These are phyloP conservation scores for Aptenodytes forsteri DNA, from an alignment of 2,113 vertebrate genomes.

Conservation along the genomic window DNA sequence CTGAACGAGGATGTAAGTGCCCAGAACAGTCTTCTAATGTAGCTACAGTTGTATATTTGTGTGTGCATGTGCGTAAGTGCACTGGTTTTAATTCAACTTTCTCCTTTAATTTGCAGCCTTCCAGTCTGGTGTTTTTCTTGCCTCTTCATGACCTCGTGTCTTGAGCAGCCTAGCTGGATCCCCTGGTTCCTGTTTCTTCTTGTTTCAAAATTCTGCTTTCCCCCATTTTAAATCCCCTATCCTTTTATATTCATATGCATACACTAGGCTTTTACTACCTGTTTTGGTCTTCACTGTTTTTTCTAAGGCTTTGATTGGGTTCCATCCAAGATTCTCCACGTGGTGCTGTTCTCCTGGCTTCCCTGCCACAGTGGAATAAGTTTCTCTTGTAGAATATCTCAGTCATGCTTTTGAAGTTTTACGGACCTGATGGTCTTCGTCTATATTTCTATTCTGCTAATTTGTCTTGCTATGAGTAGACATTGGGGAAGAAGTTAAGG, in stretches of 20 bases:
- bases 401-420: not conserved
- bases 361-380: not conserved
- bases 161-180: constrained; percentile 65
- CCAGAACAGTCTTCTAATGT: not conserved
- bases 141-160: constrained; percentile 59
- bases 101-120: constrained; percentile 67
- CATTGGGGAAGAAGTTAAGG: not conserved
- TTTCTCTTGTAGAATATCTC: not conserved
- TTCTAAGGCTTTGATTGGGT: not conserved
- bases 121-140: constrained; percentile 66
- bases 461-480: not conserved
- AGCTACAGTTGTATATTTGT: constrained; percentile 7
- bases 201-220: constrained; percentile 33
- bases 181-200: constrained; percentile 64
- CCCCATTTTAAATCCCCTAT: not conserved
- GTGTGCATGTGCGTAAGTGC: not conserved
- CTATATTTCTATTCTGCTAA: not conserved
- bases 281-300: not conserved
- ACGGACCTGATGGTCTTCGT: not conserved
- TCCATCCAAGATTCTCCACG: not conserved
- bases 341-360: not conserved
- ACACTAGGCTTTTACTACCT: not conserved
- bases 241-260: not conserved
- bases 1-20: not conserved
- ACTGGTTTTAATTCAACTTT: constrained; percentile 63